Evolutionary conservation across 1,140 invertebrate species (phyloP).

Genomic region (Drosophila micromelanica): DNA sequence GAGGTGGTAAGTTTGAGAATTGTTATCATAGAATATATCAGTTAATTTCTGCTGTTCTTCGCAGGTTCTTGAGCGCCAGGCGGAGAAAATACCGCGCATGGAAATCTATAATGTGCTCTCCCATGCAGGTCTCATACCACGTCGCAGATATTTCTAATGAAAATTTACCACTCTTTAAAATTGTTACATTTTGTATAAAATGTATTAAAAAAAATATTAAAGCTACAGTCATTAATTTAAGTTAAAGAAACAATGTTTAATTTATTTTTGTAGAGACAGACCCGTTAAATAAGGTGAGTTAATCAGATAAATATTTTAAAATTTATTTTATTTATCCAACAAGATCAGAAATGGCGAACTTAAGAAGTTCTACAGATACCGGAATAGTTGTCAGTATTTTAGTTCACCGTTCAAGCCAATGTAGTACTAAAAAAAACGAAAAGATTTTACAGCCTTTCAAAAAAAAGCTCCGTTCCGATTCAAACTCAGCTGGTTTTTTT

Average conservation of each 20-base stretch:
- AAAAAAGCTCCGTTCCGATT: no score
- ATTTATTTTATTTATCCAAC: no score
- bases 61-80: slow-evolving; percentile 86
- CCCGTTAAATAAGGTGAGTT: no score
- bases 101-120: slow-evolving; percentile 87
- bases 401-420: no score
- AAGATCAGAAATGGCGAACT: no score
- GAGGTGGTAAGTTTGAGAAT: slow-evolving; percentile 84
- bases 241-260: slow-evolving; percentile 15
- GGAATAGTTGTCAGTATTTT: no score
- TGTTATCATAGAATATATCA: background rate
- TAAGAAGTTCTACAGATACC: no score
- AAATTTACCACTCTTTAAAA: slow-evolving; percentile 1
- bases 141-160: slow-evolving; percentile 70
- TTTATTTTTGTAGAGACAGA: background rate
- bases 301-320: no score
- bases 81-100: slow-evolving; percentile 86
- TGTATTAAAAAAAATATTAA: slow-evolving; percentile 49
- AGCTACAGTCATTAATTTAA: slow-evolving; percentile 72
- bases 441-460: no score
- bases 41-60: background rate
- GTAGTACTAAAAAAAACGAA: no score
- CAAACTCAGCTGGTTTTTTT: no score
- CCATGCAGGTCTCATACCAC: slow-evolving; percentile 86
- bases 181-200: slow-evolving; percentile 36